Evolutionary conservation across 2,888 invertebrate species (phyloP).

Genomic region (Sthenelais limicola): DNA sequence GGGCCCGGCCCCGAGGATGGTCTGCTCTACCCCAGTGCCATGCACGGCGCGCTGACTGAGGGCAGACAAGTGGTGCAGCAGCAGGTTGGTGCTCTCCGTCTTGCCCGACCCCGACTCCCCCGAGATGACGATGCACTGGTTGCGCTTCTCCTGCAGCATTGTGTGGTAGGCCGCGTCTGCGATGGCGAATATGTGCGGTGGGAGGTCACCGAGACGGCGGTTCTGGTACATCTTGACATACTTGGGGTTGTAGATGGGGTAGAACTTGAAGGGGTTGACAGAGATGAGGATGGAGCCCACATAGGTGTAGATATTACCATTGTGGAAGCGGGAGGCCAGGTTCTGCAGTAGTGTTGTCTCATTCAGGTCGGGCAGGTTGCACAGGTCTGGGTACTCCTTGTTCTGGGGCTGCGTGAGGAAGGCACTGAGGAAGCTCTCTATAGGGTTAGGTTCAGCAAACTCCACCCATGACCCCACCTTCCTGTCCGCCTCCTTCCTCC

Average conservation of each 20-base stretch:
- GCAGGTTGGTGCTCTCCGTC: slow-evolving; percentile 96
- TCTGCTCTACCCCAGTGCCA: slow-evolving; percentile 95
- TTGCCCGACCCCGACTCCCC: slow-evolving; percentile 97
- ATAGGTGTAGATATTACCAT: slow-evolving; percentile 95
- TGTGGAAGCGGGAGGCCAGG: slow-evolving; percentile 86
- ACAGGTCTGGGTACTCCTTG: slow-evolving; percentile 94
- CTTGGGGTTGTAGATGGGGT: slow-evolving; percentile 97
- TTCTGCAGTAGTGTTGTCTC: slow-evolving; percentile 94
- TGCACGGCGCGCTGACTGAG: slow-evolving; percentile 88
- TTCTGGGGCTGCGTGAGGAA: slow-evolving; percentile 94
- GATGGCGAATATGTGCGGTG: slow-evolving; percentile 97
- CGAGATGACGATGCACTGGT: slow-evolving; percentile 95
- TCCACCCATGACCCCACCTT: slow-evolving; percentile 84
- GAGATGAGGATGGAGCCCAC: slow-evolving; percentile 96
- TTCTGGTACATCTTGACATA: slow-evolving; percentile 97
- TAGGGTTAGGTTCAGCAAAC: slow-evolving; percentile 61
- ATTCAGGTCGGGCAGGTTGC: slow-evolving; percentile 94
- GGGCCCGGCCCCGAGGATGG: slow-evolving; percentile 94
- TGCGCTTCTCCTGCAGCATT: slow-evolving; percentile 91
- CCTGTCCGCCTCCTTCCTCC: slow-evolving; percentile 80
- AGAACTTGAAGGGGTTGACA: slow-evolving; percentile 90
- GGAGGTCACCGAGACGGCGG: slow-evolving; percentile 89
- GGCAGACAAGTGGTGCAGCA: slow-evolving; percentile 94
- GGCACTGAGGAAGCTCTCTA: slow-evolving; percentile 90
- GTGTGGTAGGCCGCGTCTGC: slow-evolving; percentile 95